Percentiles rank a stretch among this genome's conserved stretches.
These are phyloP conservation scores for Pachyrhynchus sulphureomaculatus DNA, from an alignment of 1,140 invertebrate genomes.

Conservation along the genomic window DNA sequence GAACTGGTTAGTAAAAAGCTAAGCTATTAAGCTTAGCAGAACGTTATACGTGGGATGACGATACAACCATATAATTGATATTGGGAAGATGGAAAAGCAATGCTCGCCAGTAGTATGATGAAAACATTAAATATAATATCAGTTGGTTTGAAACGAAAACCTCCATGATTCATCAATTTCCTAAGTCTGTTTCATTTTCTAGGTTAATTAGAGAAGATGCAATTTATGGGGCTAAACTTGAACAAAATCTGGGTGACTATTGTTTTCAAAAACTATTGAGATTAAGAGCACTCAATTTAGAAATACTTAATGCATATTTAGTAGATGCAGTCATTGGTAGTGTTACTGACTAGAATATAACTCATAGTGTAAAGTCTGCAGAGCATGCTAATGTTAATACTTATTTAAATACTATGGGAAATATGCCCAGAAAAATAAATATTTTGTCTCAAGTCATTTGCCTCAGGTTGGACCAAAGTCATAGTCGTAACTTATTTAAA, in stretches of 20 bases:
- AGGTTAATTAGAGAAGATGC: too few relatives aligned
- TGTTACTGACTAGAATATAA: too few relatives aligned
- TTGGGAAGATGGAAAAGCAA: not conserved
- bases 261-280: too few relatives aligned
- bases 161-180: not conserved
- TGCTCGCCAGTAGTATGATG: slow-evolving; percentile 3
- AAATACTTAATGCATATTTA: slow-evolving; percentile 18
- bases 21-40: not conserved
- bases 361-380: not conserved
- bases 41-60: not conserved
- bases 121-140: not conserved
- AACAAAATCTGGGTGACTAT: too few relatives aligned
- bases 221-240: slow-evolving; percentile 24
- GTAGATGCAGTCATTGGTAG: slow-evolving; percentile 4
- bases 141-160: not conserved
- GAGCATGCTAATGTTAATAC: not conserved
- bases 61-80: not conserved
- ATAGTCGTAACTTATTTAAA: not conserved
- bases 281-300: slow-evolving; percentile 17
- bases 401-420: slow-evolving; percentile 15
- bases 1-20: not conserved
- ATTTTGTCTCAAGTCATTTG: not conserved
- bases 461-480: not conserved
- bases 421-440: slow-evolving; percentile 15
- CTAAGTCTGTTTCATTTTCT: slow-evolving; percentile 6